Evolutionary conservation across 2,797 vertebrate genomes (phyloP), one percentile per base, ranked within the genome.

Genomic region (Acrossocheilus fasciatus): DNA sequence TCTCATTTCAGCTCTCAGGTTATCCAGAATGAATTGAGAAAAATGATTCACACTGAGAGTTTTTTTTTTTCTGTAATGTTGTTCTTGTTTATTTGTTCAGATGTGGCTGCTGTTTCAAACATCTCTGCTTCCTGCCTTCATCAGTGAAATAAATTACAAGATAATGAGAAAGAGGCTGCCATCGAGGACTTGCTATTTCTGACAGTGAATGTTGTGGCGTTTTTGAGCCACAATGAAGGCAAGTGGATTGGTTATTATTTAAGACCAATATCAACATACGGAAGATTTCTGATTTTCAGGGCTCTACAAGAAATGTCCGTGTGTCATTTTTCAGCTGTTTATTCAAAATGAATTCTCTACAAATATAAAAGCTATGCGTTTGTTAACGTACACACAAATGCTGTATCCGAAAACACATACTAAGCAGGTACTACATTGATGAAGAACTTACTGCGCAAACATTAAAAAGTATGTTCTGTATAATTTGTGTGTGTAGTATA

Each of bases 21-120:
- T 86, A 66, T 81, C 57, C 34, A 88, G 84, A 87, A 73, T 86
- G 79, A 87, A 72, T 80, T 81, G 87, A 88, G 36, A 80, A 86
- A 85, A 87, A 88, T 87, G 43, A 87, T 88, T 87, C 62, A 81
- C 77, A 84, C 59, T 59, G 39, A 84, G 84, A 64, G 20, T 43
- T 36, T 36, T 84, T 57, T 84, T 57, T 41, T 72, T 36, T n/a
- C n/a, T 83, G 52, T 79, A 74, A 73, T 73, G 82, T 47, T 80
- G 82, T 76, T 68, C 17, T 86, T 84, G 57, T 73, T 86, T 74
- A 80, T 81, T 66, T 81, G 77, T 66, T 81, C 70, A 66, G 85
- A 86, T 86, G 78, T 86, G 84, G 77, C 77, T 81, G 78, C 70
- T 86, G 70, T 81, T 81, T 86, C 69, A 54, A 80, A 86, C 77